A percentile compares a stretch with the other conserved stretches of the same genome.
These are phyloP conservation scores for Brachyrhaphis roseni DNA, from an alignment of 2,797 vertebrate genomes.

Conservation along the genomic window DNA sequence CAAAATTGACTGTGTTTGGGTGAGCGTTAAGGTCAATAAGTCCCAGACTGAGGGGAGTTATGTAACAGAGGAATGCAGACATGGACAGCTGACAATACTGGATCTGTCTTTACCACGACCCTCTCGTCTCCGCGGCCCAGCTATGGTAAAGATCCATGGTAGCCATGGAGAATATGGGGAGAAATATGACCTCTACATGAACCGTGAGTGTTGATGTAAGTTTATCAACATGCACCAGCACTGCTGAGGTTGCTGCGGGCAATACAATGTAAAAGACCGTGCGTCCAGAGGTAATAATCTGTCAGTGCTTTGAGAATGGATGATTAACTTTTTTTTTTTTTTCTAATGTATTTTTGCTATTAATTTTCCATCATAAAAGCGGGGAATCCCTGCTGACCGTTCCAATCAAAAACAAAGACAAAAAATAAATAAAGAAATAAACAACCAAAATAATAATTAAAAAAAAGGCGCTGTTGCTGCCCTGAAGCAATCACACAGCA, in stretches of 20 bases:
- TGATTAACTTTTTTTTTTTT: constrained; percentile 33
- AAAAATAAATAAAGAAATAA: too few species aligned
- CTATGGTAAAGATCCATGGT: constrained; percentile 84
- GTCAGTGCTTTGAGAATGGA: constrained; percentile 50
- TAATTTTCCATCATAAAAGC: constrained; percentile 54
- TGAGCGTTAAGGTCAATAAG: constrained; percentile 63
- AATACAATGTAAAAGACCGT: constrained; percentile 71
- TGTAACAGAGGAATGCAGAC: constrained; percentile 78
- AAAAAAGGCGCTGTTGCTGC: constrained; percentile 73
- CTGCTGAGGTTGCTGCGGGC: constrained; percentile 85
- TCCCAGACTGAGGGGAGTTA: constrained; percentile 68
- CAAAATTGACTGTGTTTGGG: constrained; percentile 63
- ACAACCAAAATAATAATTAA: too few species aligned
- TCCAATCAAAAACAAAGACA: constrained; percentile 56
- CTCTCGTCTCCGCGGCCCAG: constrained; percentile 72
- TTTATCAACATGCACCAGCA: constrained; percentile 84
- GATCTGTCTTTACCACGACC: constrained; percentile 82
- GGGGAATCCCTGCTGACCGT: constrained; percentile 59
- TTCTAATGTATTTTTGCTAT: constrained; percentile 17
- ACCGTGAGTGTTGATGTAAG: constrained; percentile 84
- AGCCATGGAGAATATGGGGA: constrained; percentile 77
- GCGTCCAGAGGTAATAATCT: constrained; percentile 63
- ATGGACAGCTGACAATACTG: constrained; percentile 83
- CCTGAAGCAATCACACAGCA: constrained; percentile 85
- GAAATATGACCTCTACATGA: constrained; percentile 83